Evolutionary conservation across 2,888 invertebrate genomes (phyloP), one percentile per base, ranked within the genome.

Genomic region (Cyaniris semiargus): DNA sequence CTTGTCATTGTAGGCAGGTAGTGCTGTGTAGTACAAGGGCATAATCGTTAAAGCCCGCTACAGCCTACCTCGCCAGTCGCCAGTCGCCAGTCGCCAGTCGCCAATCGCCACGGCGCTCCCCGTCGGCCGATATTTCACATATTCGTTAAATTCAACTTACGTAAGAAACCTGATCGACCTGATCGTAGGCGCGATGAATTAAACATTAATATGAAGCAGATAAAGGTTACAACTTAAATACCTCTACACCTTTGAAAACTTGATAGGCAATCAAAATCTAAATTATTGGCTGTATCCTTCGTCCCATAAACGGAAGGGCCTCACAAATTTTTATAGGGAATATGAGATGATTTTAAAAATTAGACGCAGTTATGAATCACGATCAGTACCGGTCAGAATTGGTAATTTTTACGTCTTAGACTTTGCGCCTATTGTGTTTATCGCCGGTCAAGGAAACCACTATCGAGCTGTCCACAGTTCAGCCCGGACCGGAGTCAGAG

Each of bases 401-500:
- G 21, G 48, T 44, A 38, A 34, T 6, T 44, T 27, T 23, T 44
- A 15, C 34, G n/a, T 21, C 0, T 72, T 48, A 44, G 72, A 72
- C 48, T 72, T 72, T 72, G 72, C 21, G 72, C 72, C 72, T 72
- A 7, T 23, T 23, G 10, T 71, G 2, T 27, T 71, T 72, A 72
- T 72, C 60, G 13, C 48, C 44, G 72, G 38, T 71, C 44, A 48
- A 72, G 72, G 72, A 48, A 72, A n/a, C 23, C 8, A 38, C 38
- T 72, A 72, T 72, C 72, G 48, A 21, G 15, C 15, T 21, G 72
- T 72, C 21, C 72, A 72, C 76, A 80, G 60, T 60, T 5, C 53
- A 53, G 18, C 53, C 53, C 60, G 76, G 78, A 66, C 56, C 1
- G 70, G 58, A 74, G 77, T 75, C 78, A 76, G 48, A 77, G 44